Base-by-base conservation (phyloP, 1,140 invertebrate genomes). In the Psilanteris sp. region DNA sequence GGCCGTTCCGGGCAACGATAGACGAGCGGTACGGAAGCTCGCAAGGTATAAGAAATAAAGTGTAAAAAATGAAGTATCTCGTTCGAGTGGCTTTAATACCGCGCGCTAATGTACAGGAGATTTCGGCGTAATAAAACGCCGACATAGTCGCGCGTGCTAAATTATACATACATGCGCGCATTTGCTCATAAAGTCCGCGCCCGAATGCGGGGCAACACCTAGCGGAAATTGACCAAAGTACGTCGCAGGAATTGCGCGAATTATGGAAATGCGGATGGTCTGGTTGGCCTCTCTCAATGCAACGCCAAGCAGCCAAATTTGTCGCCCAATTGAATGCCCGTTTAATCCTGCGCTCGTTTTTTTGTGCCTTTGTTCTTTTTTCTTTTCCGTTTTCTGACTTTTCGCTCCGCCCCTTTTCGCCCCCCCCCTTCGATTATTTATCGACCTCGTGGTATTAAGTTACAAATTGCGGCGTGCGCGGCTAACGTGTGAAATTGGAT, bases 171-270 rank as follows among this genome's bases (percentile, higher is more conserved):
- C 36, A 52, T 55, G 48, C 61, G 34, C 50, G 44, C 52, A 55
- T 71, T 76, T 54, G 59, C 31, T 39, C 57, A 36, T 61, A 55
- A 75, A 68, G 64, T 59, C 50, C 32, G 36, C 15, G 18, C 48
- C 32, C 24, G 54, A 61, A 61, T 54, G 39, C 44, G 22, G 24
- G 6, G 27, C 34, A 46, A 26, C 50, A 39, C 55, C 72, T 48
- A 61, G 39, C 66, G 73, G 73, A 76, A 76, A 76, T 76, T 76
- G 66, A 70, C 73, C 73, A 70, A 76, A 76, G 73, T 76, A 75
- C 72, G 64, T 22, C 32, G 62, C 59, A 52, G 59, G 59, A 76
- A 76, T 70, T 52, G 73, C 66, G 59, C 37, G 66, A 76, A 76
- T 76, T 76, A 76, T 76, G 73, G 66, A 76, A 70, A 76, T 76